Evolutionary conservation across 2,113 vertebrate genomes (phyloP).

Genomic region (Melanostigma gelatinosum): DNA sequence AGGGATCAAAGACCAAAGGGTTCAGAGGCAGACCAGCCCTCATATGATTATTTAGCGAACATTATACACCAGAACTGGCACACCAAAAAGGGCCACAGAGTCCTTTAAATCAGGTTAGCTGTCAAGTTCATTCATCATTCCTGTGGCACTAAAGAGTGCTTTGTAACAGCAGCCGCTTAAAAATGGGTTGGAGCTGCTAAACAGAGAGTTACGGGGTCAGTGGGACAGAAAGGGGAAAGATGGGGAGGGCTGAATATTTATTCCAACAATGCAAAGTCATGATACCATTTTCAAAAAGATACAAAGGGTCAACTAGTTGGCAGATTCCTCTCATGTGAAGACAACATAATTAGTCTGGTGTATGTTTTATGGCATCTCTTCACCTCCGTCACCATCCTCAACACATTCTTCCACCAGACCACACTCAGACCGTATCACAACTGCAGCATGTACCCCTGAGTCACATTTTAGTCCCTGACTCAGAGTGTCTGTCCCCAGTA

Average conservation of each 20-base stretch:
- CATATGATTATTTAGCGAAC: conserved; percentile 82
- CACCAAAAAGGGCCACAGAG: conserved; percentile 61
- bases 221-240: conserved; percentile 20
- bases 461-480: conserved; percentile 54
- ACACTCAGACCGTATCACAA: not conserved
- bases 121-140: conserved; percentile 72
- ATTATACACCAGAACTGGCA: conserved; percentile 71
- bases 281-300: conserved; percentile 22
- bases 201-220: conserved; percentile 54
- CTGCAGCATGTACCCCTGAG: conserved; percentile 5
- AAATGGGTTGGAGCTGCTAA: conserved; percentile 47
- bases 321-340: not conserved
- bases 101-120: conserved; percentile 71
- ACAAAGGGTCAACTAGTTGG: not conserved
- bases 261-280: conserved; percentile 34
- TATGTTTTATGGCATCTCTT: not conserved
- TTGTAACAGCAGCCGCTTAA: conserved; percentile 51
- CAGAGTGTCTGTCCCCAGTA: conserved; percentile 39
- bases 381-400: conserved; percentile 25
- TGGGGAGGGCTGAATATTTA: conserved; percentile 13
- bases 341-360: not conserved
- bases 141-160: conserved; percentile 44
- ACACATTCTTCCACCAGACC: not conserved
- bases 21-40: conserved; percentile 55
- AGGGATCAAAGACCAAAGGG: conserved; percentile 69